Base-by-base conservation (phyloP, 2,888 invertebrate genomes). In the Thecophora atra region DNA sequence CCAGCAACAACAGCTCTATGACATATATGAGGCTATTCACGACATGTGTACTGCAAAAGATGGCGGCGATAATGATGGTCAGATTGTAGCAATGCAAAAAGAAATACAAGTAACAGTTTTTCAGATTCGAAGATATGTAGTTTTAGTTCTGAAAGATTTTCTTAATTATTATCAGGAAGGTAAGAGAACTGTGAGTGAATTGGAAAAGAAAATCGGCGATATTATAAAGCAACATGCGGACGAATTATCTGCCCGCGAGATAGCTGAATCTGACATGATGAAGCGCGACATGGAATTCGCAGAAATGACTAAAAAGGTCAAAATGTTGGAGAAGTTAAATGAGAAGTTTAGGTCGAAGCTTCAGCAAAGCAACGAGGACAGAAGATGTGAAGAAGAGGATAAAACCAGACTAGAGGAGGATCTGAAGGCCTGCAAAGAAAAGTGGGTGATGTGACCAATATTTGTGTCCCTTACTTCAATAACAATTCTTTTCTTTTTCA, bases 221-320 rank as follows among this genome's bases (percentile, higher is more conserved):
- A 15, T 75, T 1, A 71, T 65, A n/a, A 64, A 70, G 19, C 64
- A 67, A 2, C 75, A 78, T 21, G 58, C 60, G 2, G 76, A 74
- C 0, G 56, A 75, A 30, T 11, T 72, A 3, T 11, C 30, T 1
- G 56, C 47, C 0, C 21, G 72, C 37, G 69, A 26, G 0, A 70
- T 76, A 24, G 15, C 71, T 0, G 63, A 72, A 0, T n/a, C 19
- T 0, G 75, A 76, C n/a, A 19, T 75, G 17, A 52, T 58, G 5
- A 70, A 70, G 4, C 75, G 74, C 11, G 75, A 76, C 19, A 54
- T 60, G 1, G 69, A 73, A 26, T 74, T 76, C 0, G 74, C 74
- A 15, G 77, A 78, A 75, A 56, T 76, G 30, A 70, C 74, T 44
- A 76, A 74, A 6, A 76, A 76, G 63, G 21, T 72, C 3, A 73